Evolutionary conservation across 2,888 invertebrate genomes (phyloP).

Genomic region (Ophion costatus): DNA sequence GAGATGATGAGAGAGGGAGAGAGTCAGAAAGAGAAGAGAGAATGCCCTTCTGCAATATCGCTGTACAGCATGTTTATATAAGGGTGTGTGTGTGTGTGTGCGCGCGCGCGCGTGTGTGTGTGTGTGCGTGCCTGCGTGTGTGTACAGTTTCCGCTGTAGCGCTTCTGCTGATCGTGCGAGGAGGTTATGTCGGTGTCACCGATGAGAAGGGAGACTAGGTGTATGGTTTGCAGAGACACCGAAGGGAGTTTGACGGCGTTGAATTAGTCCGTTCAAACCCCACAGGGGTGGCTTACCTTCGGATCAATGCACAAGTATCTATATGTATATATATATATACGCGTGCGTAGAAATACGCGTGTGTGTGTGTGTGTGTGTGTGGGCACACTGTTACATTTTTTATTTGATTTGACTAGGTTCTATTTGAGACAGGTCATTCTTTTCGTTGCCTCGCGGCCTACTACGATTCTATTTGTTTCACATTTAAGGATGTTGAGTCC

Average conservation of each 20-base stretch:
- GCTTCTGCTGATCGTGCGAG: slow-evolving; percentile 49
- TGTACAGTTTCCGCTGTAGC: slow-evolving; percentile 34
- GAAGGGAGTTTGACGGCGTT: slow-evolving; percentile 65
- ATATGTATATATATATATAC: background rate
- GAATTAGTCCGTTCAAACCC: slow-evolving; percentile 78
- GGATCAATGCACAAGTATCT: slow-evolving; percentile 36
- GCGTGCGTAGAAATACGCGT: background rate
- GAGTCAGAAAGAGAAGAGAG: slow-evolving; percentile 68
- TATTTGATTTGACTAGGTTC: no score
- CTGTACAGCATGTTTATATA: background rate
- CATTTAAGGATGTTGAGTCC: no score
- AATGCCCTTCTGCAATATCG: slow-evolving; percentile 71
- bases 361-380: no score
- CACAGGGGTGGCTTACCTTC: slow-evolving; percentile 40
- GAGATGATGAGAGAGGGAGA: slow-evolving; percentile 59
- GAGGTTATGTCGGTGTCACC: slow-evolving; percentile 52
- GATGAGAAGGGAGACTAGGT: slow-evolving; percentile 46
- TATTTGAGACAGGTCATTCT: no score
- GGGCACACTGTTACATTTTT: no score
- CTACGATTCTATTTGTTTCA: no score
- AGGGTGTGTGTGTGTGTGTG: background rate
- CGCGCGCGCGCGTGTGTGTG: background rate
- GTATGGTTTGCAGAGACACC: slow-evolving; percentile 50
- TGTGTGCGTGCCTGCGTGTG: background rate
- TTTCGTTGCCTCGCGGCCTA: no score